phyloP scores from a whole-genome alignment of 1,140 invertebrate species.

The Drosophila erecta region DNA sequence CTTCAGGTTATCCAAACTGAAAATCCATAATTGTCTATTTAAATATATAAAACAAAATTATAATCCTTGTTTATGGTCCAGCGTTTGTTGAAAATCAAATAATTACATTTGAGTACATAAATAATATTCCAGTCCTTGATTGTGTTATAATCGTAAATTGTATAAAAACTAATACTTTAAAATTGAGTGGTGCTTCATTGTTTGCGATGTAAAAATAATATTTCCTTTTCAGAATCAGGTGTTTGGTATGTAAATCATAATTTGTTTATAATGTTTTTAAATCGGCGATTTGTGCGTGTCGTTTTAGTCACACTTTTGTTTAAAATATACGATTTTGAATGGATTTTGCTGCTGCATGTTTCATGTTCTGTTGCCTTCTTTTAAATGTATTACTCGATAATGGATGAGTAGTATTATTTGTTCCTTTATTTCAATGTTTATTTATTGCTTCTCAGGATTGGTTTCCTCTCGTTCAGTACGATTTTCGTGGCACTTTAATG shows the following conservation, averaged over 20 bases:
- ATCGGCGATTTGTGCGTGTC: not conserved
- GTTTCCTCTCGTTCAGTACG: not conserved
- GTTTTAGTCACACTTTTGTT: not conserved
- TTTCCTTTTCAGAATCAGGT: too few species aligned
- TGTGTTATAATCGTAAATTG: not conserved
- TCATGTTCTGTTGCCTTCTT: too few species aligned
- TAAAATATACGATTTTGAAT: not conserved
- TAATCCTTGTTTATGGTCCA: not conserved
- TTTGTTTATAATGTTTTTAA: not conserved
- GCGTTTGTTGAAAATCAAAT: not conserved
- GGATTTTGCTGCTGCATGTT: not conserved
- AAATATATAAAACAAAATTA: not conserved
- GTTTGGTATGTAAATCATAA: conserved; percentile 3
- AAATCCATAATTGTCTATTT: too few species aligned
- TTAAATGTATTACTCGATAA: not conserved
- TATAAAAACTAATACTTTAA: not conserved
- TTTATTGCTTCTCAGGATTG: not conserved
- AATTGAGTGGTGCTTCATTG: not conserved
- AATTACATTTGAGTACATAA: not conserved
- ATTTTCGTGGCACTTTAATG: not conserved
- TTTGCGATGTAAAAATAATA: conserved; percentile 2
- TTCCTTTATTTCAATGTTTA: not conserved
- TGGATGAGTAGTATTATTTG: not conserved
- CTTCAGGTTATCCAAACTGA: too few species aligned
- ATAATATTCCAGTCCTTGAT: not conserved